Evolutionary conservation across 2,888 invertebrate species (phyloP), one percentile per base, ranked within the genome.

Genomic region (Dyspetes luteomarginatus): DNA sequence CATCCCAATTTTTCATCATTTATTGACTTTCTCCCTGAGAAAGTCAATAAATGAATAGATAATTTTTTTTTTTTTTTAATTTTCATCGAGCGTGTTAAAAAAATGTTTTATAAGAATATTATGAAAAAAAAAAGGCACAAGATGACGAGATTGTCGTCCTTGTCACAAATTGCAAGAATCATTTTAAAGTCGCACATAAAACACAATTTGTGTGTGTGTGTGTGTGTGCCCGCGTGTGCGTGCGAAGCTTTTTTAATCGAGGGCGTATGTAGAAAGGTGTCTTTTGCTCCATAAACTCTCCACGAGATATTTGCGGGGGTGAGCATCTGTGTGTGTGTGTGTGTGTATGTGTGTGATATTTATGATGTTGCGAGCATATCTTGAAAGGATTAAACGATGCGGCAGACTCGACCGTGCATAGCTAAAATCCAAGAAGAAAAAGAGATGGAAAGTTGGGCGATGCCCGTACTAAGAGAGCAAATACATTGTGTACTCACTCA

Each of bases 221-320:
- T n/a, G n/a, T n/a, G n/a, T n/a, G n/a, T n/a, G n/a, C n/a, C n/a
- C n/a, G n/a, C n/a, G n/a, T n/a, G n/a, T n/a, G n/a, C n/a, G 28
- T 58, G 58, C 7, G 58, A 56, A 19, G 24, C 9, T 17, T 24
- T 58, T 22, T 26, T 22, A 22, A 45, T 50, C 64, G 64, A 58
- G 26, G 64, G 56, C 80, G 71, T 64, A 65, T n/a, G n/a, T 60
- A 24, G 48, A 58, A 62, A 72, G 36, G 60, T 48, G 22, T 36
- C 45, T 72, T 17, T 15, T 28, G 43, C n/a, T 24, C n/a, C 52
- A 19, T 60, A 43, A 52, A 76, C 50, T 60, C 17, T 48, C 3
- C 41, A 43, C 26, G 55, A 50, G 52, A 69, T 77, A 64, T 75
- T 74, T 80, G 74, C 78, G 75, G 81, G 80, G 73, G 81, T 78